These are phyloP conservation scores for Neuroscelio doddi DNA, from an alignment of 2,888 invertebrate genomes.

Conservation along the genomic window DNA sequence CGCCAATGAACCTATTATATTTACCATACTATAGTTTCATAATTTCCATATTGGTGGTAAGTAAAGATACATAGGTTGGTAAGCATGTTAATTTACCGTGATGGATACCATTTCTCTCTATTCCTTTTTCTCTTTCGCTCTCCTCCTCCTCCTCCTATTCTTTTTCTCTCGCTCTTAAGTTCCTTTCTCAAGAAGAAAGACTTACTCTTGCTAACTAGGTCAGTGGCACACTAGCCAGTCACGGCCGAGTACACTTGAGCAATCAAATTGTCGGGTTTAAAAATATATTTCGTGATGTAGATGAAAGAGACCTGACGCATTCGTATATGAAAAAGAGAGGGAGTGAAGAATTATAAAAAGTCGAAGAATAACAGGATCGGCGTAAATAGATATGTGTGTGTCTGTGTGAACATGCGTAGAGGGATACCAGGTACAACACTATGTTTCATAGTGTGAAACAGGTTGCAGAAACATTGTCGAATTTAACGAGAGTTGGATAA, in stretches of 20 bases:
- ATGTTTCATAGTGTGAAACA: slow-evolving; percentile 35
- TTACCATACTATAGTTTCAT: slow-evolving; percentile 33
- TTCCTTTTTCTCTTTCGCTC: slow-evolving; percentile 22
- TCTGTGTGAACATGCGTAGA: slow-evolving; percentile 10
- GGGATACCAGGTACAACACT: slow-evolving; percentile 2
- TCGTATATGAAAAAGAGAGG: slow-evolving; percentile 20
- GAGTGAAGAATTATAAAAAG: neutral
- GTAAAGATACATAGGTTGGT: slow-evolving; percentile 48
- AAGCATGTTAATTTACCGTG: slow-evolving; percentile 51
- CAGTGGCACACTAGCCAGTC: slow-evolving; percentile 68
- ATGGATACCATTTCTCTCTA: slow-evolving; percentile 55
- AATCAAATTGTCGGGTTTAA: slow-evolving; percentile 64
- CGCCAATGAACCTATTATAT: slow-evolving; percentile 37
- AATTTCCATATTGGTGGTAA: slow-evolving; percentile 33
- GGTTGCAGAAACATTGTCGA: slow-evolving; percentile 39
- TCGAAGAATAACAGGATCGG: slow-evolving; percentile 10
- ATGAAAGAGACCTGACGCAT: slow-evolving; percentile 41
- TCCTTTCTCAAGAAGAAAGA: slow-evolving; percentile 62
- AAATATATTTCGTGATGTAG: slow-evolving; percentile 58
- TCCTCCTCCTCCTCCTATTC: slow-evolving; percentile 22
- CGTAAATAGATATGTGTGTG: too few species aligned
- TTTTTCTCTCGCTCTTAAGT: slow-evolving; percentile 44
- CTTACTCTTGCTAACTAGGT: slow-evolving; percentile 70
- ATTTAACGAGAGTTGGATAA: slow-evolving; percentile 33
- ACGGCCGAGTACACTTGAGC: slow-evolving; percentile 61